Percentiles rank a stretch among this genome's conserved stretches.
Evolutionary conservation across 2,113 vertebrate species (phyloP).

Genomic region (Dromaius novaehollandiae): DNA sequence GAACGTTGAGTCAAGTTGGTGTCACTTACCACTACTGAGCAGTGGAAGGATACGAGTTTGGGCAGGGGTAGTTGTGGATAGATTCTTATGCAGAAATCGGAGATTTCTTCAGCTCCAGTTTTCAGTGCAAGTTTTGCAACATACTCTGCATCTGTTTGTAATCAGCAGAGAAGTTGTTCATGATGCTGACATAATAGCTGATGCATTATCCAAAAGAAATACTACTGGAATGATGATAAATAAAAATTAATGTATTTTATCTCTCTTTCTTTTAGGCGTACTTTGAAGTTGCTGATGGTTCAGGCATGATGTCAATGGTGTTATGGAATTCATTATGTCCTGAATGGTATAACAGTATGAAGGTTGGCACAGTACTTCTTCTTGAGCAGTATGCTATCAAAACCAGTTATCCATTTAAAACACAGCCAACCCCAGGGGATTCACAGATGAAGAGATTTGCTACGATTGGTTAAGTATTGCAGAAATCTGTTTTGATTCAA

Average conservation of each 20-base stretch:
- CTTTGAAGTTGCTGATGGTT: conserved; percentile 92
- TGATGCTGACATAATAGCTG: neutral
- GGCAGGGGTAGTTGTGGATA: neutral
- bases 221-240: neutral
- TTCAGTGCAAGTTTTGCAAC: neutral
- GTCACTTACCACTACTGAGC: neutral
- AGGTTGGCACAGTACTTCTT: conserved; percentile 85
- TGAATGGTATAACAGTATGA: conserved; percentile 88
- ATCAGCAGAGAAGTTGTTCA: neutral
- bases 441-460: conserved; percentile 81
- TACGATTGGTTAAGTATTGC: conserved; percentile 83
- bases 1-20: neutral
- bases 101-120: neutral
- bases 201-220: neutral
- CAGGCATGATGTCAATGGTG: conserved; percentile 88
- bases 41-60: neutral
- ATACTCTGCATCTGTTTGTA: neutral
- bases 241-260: neutral
- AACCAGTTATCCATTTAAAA: conserved; percentile 82
- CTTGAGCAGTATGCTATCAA: conserved; percentile 87
- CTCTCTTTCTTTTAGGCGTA: conserved; percentile 78
- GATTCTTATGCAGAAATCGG: neutral
- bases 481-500: conserved; percentile 4
- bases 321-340: conserved; percentile 91
- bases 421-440: conserved; percentile 81